Percentiles rank a stretch among this genome's conserved stretches.
Conservation (phyloP, 2,888 invertebrate species). For the Arenicola marina region DNA sequence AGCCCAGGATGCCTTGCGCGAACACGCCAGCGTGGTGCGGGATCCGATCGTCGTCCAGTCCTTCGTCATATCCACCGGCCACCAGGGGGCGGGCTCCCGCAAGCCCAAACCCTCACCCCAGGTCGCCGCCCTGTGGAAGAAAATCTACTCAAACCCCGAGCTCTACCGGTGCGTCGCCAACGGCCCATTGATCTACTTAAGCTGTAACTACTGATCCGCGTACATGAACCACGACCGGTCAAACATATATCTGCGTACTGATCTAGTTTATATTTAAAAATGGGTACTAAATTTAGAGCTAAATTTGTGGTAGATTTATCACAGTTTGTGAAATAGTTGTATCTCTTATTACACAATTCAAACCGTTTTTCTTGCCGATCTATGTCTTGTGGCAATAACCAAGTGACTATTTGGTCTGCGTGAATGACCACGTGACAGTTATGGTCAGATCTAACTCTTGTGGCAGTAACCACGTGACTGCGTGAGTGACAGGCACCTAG, state of each 20-base stretch:
- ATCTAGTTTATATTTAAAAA: neutral
- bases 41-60: slow-evolving; percentile 43
- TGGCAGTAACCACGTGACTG: too few relatives aligned
- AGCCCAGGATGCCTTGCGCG: slow-evolving; percentile 55
- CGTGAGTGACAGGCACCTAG: too few relatives aligned
- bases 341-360: too few relatives aligned
- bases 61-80: slow-evolving; percentile 46
- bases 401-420: too few relatives aligned
- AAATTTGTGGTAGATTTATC: neutral
- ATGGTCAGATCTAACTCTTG: too few relatives aligned
- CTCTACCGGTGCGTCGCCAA: too few relatives aligned
- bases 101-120: neutral
- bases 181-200: too few relatives aligned
- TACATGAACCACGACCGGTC: neutral
- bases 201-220: too few relatives aligned
- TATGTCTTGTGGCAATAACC: too few relatives aligned
- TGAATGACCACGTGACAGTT: too few relatives aligned
- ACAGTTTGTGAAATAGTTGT: too few relatives aligned
- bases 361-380: too few relatives aligned
- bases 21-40: slow-evolving; percentile 50
- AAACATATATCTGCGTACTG: neutral
- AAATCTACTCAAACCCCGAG: slow-evolving; percentile 47
- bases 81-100: neutral
- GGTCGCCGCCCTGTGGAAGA: slow-evolving; percentile 44
- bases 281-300: neutral